Evolutionary conservation across 2,113 vertebrate genomes (phyloP), one percentile per base, ranked within the genome.

Genomic region (Maccullochella peelii): DNA sequence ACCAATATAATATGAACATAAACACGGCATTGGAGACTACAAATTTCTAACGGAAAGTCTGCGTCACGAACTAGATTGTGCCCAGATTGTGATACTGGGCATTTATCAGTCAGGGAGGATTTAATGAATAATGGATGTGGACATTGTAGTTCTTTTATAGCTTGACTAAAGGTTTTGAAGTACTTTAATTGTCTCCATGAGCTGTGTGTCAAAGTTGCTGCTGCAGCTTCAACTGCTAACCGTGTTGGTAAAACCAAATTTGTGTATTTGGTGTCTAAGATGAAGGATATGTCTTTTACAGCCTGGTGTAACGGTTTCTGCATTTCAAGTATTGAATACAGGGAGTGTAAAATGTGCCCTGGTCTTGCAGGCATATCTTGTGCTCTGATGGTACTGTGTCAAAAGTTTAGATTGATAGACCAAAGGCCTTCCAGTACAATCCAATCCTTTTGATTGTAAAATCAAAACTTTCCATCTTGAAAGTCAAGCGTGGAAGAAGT

Each of bases 401-500:
- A 40, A 21, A 79, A 49, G 27, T 72, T 42, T 23, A 36, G 15
- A 25, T 50, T 69, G 36, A 65, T 47, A 42, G 68, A 78, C 77
- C 77, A 83, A 82, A 88, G 75, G 50, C 68, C 50, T 74, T 63
- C 25, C 30, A 27, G 8, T 67, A 50, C 65, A 83, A 67, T 79
- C 25, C 40, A 58, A 2, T 40, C 23, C 49, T 77, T 65, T 83
- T 73, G 65, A 76, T 52, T 76, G 65, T 36, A 55, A 79, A 84
- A 86, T 89, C 73, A 47, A 75, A 87, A 87, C 21, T 73, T 82
- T 80, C 72, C 79, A 58, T 82, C 23, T n/a, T 79, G 40, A 79
- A 87, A 87, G 59, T 61, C 68, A 65, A 83, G 50, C 0, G 4
- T 50, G 71, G 47, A 40, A 20, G 40, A 66, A 66, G n/a, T 40